Base-by-base conservation (phyloP, 2,888 invertebrate species). In the Microdon myrmicae region DNA sequence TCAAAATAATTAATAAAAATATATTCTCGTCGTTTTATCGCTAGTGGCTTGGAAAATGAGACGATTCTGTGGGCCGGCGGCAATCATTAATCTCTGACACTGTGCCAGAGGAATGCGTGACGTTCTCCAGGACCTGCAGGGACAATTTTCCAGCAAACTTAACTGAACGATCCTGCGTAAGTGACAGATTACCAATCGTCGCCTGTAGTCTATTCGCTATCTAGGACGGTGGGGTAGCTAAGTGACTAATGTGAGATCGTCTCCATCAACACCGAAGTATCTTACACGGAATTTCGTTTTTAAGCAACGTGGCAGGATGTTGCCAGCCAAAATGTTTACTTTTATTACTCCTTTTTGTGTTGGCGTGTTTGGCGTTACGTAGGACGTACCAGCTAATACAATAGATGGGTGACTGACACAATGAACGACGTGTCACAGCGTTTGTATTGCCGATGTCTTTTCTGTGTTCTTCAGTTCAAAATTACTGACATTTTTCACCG, bases 1-100 rank as follows among this genome's bases (percentile, higher is more conserved):
- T 64, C 64, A 64, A 51, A 58, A 64, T 64, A 64, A 64, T 64
- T 64, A 58, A 64, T 64, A 64, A 58, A 64, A 58, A 47, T 37
- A 28, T 43, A 51, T 51, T 51, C 32, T 38, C 37, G 12, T 31
- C 32, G n/a, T 8, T 32, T 60, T 55, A 35, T 53, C 45, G 59
- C 53, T 35, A 44, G 49, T 61, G 64, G 58, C 26, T 47, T 58
- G 53, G 64, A 58, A 64, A 64, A 64, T 64, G 51, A 58, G 58
- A 53, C 41, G 45, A 45, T 64, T 41, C 51, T 56, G 61, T 55
- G 37, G 43, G 45, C 37, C 35, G 34, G 10, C 28, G 14, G 32
- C 39, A 22, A 53, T 43, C 58, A 64, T 64, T 58, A 64, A 64
- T 64, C 64, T 64, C 64, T 64, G 58, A 64, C 64, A 64, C 28